phyloP scores from a whole-genome alignment of 2,888 invertebrate genomes.

The Trilocha varians region DNA sequence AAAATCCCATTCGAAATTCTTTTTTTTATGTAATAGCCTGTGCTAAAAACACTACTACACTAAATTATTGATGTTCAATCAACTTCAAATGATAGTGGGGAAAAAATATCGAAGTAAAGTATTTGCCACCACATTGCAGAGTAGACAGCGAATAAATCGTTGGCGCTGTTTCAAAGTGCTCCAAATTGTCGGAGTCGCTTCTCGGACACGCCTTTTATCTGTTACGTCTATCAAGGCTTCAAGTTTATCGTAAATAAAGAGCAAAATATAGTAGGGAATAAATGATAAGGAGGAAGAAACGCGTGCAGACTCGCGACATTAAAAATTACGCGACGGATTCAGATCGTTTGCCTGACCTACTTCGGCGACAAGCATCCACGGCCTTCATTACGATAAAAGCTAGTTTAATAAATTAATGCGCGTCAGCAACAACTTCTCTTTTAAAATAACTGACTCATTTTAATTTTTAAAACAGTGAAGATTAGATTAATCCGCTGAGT shows the following conservation, averaged over 20 bases:
- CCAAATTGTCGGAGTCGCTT: conserved; percentile 50
- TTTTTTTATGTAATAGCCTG: too few relatives aligned
- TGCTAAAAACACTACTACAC: too few relatives aligned
- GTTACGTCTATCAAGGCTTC: conserved; percentile 59
- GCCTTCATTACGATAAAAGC: conserved; percentile 42
- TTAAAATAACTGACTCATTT: too few relatives aligned
- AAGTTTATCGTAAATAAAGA: conserved; percentile 49
- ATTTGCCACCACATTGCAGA: conserved; percentile 43
- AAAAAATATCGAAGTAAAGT: conserved; percentile 51
- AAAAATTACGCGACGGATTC: conserved; percentile 31
- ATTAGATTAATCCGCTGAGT: conserved; percentile 12
- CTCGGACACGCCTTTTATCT: conserved; percentile 67
- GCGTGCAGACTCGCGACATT: conserved; percentile 32
- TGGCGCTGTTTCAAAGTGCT: conserved; percentile 63
- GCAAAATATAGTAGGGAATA: conserved; percentile 38
- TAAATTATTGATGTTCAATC: conserved; percentile 65
- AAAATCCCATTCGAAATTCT: too few relatives aligned
- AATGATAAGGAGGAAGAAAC: conserved; percentile 35
- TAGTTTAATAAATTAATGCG: conserved; percentile 31
- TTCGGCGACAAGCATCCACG: conserved; percentile 23
- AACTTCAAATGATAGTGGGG: conserved; percentile 42
- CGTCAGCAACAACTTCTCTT: conserved; percentile 50
- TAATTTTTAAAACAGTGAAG: too few relatives aligned
- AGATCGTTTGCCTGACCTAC: conserved; percentile 34
- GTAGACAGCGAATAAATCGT: conserved; percentile 63